Evolutionary conservation across 2,797 vertebrate genomes (phyloP).

Genomic region (Sebastes miniatus): DNA sequence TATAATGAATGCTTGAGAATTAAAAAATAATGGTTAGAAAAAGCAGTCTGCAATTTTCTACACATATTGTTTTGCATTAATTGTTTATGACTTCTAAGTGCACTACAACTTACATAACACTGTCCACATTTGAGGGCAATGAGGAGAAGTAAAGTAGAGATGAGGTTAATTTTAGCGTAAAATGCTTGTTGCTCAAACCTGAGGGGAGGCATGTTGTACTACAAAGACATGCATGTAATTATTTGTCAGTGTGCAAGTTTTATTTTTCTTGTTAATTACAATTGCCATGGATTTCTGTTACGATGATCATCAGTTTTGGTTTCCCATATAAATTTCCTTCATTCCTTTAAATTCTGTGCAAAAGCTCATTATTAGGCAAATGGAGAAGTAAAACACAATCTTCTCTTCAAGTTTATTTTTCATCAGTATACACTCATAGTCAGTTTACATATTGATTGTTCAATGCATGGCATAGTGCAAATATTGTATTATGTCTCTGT

Average conservation of each 20-base stretch:
- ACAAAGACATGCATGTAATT: not conserved
- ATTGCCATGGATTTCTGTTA: not conserved
- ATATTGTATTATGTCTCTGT: not conserved
- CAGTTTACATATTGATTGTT: not conserved
- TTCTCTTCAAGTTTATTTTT: constrained; percentile 28
- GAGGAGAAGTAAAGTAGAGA: not conserved
- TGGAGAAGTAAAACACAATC: not conserved
- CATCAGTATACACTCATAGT: not conserved
- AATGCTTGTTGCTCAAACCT: not conserved
- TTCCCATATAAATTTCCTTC: not conserved
- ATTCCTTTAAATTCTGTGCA: not conserved
- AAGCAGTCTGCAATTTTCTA: not conserved
- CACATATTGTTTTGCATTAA: not conserved
- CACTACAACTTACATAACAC: not conserved
- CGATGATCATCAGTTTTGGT: not conserved
- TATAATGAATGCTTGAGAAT: not conserved
- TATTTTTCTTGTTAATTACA: not conserved
- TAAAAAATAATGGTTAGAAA: not conserved
- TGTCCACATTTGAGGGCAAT: not conserved
- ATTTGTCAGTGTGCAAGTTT: not conserved
- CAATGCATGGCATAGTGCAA: not conserved
- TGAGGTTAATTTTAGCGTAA: not conserved
- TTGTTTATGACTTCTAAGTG: not conserved
- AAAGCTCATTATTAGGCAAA: not conserved
- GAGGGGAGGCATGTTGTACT: not conserved